phyloP scores from a whole-genome alignment of 1,140 invertebrate species.

The Arion vulgaris region DNA sequence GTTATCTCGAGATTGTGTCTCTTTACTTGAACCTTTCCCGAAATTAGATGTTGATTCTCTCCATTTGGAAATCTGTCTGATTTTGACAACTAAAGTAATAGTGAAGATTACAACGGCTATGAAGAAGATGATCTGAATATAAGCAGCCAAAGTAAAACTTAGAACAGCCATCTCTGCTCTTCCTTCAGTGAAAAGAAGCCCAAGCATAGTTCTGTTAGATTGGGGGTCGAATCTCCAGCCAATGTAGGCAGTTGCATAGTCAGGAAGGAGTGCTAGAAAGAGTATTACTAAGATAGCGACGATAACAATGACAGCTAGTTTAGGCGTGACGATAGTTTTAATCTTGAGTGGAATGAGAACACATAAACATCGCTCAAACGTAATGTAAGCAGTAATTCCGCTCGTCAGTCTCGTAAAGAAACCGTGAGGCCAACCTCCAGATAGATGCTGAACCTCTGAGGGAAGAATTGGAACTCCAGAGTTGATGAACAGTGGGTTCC shows the following conservation, averaged over 20 bases:
- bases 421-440: not conserved
- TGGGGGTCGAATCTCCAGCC: not conserved
- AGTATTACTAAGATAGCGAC: not conserved
- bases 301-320: not conserved
- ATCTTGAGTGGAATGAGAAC: not conserved
- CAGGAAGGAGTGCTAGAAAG: not conserved
- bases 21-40: not conserved
- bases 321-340: not conserved
- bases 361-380: conserved; percentile 7
- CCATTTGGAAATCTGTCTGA: not conserved
- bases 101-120: not conserved
- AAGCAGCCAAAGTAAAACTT: not conserved
- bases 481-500: conserved; percentile 12
- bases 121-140: not conserved
- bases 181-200: not conserved
- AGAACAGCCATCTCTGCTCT: not conserved
- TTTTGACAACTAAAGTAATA: not conserved
- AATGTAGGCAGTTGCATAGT: not conserved
- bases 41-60: not conserved
- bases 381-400: conserved; percentile 12
- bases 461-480: not conserved
- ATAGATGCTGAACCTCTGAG: not conserved
- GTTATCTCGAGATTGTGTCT: not conserved
- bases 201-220: not conserved
- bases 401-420: conserved; percentile 1